Evolutionary conservation across 2,797 vertebrate genomes (phyloP).

Genomic region (Phaenicophaeus curvirostris): DNA sequence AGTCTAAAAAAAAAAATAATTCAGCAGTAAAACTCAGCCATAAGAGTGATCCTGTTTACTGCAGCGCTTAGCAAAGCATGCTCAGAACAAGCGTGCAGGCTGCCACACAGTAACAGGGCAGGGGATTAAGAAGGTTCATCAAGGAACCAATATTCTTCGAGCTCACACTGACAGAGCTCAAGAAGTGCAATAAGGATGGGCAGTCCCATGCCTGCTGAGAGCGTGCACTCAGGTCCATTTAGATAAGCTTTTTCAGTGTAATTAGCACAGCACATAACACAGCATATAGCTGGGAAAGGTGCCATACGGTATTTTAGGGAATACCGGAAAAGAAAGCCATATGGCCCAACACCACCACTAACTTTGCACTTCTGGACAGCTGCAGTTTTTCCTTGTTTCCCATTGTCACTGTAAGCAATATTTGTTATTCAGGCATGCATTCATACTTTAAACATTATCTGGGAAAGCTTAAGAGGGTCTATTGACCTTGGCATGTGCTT

Average conservation of each 20-base stretch:
- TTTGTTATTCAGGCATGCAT: neutral
- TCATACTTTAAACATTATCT: neutral
- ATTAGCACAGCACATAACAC: neutral
- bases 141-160: neutral
- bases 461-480: neutral
- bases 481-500: slow-evolving; percentile 2
- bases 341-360: neutral
- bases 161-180: neutral
- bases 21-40: neutral
- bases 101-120: neutral
- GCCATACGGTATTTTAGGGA: neutral
- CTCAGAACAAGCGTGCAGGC: neutral
- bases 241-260: neutral
- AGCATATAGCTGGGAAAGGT: neutral
- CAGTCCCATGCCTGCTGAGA: neutral
- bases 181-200: neutral
- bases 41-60: neutral
- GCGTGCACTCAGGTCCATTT: neutral
- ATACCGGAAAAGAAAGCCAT: neutral
- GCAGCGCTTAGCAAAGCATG: neutral
- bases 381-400: neutral
- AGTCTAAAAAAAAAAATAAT: neutral
- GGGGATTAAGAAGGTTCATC: neutral
- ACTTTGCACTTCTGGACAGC: neutral
- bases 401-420: neutral